Percentiles rank a stretch among this genome's conserved stretches.
Conservation (phyloP, 1,140 invertebrate genomes). For the Lasaia peninsularis region DNA sequence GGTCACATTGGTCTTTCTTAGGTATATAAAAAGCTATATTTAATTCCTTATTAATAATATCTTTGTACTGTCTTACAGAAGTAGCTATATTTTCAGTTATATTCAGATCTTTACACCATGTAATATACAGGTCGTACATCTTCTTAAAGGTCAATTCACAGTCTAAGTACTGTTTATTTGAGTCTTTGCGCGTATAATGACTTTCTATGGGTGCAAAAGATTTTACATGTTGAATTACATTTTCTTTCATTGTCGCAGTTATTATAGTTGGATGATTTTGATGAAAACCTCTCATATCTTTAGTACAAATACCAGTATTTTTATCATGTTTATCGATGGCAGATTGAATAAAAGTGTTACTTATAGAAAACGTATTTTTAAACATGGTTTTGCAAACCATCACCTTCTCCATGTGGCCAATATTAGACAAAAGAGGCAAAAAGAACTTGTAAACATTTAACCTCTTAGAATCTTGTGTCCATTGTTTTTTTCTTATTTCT, state of each 20-base stretch:
- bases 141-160: slow-evolving; percentile 17
- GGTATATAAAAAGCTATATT: slow-evolving; percentile 21
- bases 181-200: slow-evolving; percentile 19
- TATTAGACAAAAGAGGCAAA: slow-evolving; percentile 16
- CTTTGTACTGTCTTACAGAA: slow-evolving; percentile 21
- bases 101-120: slow-evolving; percentile 12
- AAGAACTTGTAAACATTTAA: slow-evolving; percentile 22
- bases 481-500: slow-evolving; percentile 23
- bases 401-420: slow-evolving; percentile 14
- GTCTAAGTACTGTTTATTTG: slow-evolving; percentile 22
- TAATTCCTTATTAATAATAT: slow-evolving; percentile 21
- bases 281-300: slow-evolving; percentile 21
- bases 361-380: slow-evolving; percentile 22
- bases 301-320: slow-evolving; percentile 16
- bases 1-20: slow-evolving; percentile 25
- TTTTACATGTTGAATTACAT: slow-evolving; percentile 8
- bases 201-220: slow-evolving; percentile 17
- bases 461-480: slow-evolving; percentile 18
- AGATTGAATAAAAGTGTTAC: slow-evolving; percentile 21
- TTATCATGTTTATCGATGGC: slow-evolving; percentile 21
- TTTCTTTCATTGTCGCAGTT: slow-evolving; percentile 23
- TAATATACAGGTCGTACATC: slow-evolving; percentile 11
- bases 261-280: slow-evolving; percentile 21
- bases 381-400: slow-evolving; percentile 25
- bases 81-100: slow-evolving; percentile 14